Conservation (phyloP, 2,113 vertebrate genomes). For the Gallinago undulata region DNA sequence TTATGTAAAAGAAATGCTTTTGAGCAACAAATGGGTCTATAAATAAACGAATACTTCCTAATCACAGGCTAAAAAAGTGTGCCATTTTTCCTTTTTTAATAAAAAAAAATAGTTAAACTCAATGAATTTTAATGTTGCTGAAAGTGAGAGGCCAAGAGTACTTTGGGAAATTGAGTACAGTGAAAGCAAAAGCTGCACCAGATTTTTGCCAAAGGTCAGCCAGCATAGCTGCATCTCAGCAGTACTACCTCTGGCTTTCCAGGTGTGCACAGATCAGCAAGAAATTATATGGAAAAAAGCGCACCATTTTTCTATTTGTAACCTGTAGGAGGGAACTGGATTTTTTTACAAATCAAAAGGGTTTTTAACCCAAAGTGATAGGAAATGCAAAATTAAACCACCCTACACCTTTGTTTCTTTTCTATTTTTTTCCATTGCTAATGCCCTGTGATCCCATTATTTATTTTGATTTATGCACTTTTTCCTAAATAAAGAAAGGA, state of each 20-base stretch:
- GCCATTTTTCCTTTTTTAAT: conserved; percentile 39
- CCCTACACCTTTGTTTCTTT: background rate
- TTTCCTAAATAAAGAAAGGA: background rate
- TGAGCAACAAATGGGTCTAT: conserved; percentile 64
- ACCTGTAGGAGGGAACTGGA: background rate
- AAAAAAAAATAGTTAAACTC: conserved; percentile 29
- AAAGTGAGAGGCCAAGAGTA: background rate
- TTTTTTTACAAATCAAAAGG: background rate
- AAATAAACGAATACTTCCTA: conserved; percentile 68
- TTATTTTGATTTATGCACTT: background rate
- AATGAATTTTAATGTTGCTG: conserved; percentile 50
- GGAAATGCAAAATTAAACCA: background rate
- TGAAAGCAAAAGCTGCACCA: background rate
- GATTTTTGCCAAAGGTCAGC: background rate
- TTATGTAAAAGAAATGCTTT: conserved; percentile 67
- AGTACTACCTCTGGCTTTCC: background rate
- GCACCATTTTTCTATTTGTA: background rate
- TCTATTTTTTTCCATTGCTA: background rate
- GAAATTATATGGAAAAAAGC: background rate
- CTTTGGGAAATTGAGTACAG: background rate
- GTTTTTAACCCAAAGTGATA: background rate
- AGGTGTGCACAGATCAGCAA: background rate
- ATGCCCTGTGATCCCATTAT: background rate
- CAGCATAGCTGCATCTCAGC: background rate
- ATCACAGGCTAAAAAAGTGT: conserved; percentile 41